Conservation (phyloP, 2,888 invertebrate genomes). For the Acronicta leporina region DNA sequence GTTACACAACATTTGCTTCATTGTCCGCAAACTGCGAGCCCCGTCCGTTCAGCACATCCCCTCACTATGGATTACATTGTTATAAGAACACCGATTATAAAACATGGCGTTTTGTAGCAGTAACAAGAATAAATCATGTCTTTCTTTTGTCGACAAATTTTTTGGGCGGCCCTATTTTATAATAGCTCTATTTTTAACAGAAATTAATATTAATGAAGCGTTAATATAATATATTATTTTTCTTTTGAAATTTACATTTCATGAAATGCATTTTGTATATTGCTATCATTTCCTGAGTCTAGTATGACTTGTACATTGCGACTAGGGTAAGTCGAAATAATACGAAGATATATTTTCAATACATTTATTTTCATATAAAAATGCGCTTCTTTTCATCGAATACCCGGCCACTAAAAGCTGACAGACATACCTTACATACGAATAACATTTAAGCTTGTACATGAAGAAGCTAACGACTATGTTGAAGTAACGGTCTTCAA, state of each 20-base stretch:
- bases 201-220: slow-evolving; percentile 66
- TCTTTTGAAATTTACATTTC: slow-evolving; percentile 17
- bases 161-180: slow-evolving; percentile 61
- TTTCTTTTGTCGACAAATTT: slow-evolving; percentile 68
- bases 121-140: slow-evolving; percentile 75
- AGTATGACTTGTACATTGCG: background rate
- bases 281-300: slow-evolving; percentile 4
- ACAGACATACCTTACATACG: slow-evolving; percentile 76
- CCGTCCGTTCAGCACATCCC: slow-evolving; percentile 73
- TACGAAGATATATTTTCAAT: slow-evolving; percentile 61
- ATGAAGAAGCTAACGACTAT: slow-evolving; percentile 48
- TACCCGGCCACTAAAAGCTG: slow-evolving; percentile 68
- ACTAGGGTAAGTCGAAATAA: slow-evolving; percentile 22
- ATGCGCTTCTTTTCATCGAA: slow-evolving; percentile 66
- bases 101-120: slow-evolving; percentile 66
- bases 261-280: slow-evolving; percentile 13
- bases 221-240: slow-evolving; percentile 40
- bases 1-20: slow-evolving; percentile 81
- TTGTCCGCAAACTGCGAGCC: slow-evolving; percentile 72
- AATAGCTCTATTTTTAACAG: slow-evolving; percentile 50
- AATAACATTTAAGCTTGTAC: slow-evolving; percentile 64
- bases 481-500: slow-evolving; percentile 31
- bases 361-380: slow-evolving; percentile 85
- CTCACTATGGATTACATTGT: slow-evolving; percentile 79
- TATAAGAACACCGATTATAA: slow-evolving; percentile 78